A percentile compares a stretch with the other conserved stretches of the same genome.
Evolutionary conservation across 2,888 invertebrate genomes (phyloP).

Genomic region (Platerodrilus igneus): DNA sequence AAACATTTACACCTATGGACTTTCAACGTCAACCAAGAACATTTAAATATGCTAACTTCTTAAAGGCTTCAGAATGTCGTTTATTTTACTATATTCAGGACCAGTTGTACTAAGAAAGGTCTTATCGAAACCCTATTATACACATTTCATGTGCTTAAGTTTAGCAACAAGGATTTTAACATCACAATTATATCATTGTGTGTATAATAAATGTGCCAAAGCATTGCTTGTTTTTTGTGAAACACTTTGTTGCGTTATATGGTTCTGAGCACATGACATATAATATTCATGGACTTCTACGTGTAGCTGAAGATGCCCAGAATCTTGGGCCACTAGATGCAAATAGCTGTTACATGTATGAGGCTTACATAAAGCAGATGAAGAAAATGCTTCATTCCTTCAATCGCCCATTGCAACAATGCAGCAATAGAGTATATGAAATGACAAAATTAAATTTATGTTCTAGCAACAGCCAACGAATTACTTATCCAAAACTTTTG

Average conservation of each 20-base stretch:
- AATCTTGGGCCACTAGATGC: slow-evolving; percentile 8
- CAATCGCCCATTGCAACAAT: slow-evolving; percentile 13
- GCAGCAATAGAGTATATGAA: slow-evolving; percentile 13
- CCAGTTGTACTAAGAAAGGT: slow-evolving; percentile 10
- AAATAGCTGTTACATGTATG: slow-evolving; percentile 14
- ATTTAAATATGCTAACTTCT: slow-evolving; percentile 8
- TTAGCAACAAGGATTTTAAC: slow-evolving; percentile 11
- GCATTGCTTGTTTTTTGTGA: slow-evolving; percentile 11
- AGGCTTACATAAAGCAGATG: slow-evolving; percentile 13
- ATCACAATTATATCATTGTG: slow-evolving; percentile 6
- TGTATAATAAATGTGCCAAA: slow-evolving; percentile 10
- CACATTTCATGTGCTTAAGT: slow-evolving; percentile 14
- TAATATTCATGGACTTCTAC: slow-evolving; percentile 12
- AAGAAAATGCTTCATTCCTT: slow-evolving; percentile 11
- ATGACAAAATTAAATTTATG: not conserved
- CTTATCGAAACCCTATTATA: slow-evolving; percentile 2
- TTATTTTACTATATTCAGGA: slow-evolving; percentile 12
- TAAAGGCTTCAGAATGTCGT: slow-evolving; percentile 12
- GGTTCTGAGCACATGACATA: slow-evolving; percentile 8
- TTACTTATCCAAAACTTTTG: not conserved
- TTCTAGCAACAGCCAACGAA: not conserved
- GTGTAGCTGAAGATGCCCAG: slow-evolving; percentile 15
- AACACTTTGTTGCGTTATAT: slow-evolving; percentile 11
- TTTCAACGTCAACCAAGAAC: slow-evolving; percentile 12
- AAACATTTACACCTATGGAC: slow-evolving; percentile 6